Conservation (phyloP, 30 jellyfish, hydroid and myxozoan species). For the Phacellophora camtschatica region DNA sequence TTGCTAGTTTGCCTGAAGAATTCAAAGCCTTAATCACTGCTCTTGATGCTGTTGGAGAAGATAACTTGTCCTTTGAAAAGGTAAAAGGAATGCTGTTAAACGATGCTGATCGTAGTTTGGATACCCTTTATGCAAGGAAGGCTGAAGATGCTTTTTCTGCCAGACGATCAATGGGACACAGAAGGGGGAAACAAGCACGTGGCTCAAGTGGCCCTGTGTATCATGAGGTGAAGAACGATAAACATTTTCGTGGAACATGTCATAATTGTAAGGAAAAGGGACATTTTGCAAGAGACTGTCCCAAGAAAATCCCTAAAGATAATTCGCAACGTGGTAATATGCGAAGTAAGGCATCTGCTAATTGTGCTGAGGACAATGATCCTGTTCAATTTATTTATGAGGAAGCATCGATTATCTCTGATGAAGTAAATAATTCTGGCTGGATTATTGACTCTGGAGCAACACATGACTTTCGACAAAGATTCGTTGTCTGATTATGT, state of each 20-base stretch:
- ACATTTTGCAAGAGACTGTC: constrained; percentile 45
- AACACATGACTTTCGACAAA: constrained; percentile 45
- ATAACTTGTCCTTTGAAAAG: not conserved
- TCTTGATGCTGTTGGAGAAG: not conserved
- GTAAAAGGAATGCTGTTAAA: not conserved
- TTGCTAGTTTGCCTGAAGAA: too few species aligned
- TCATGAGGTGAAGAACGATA: too few species aligned
- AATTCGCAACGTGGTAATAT: not conserved
- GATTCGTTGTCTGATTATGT: constrained; percentile 33
- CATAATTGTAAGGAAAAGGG: constrained; percentile 31
- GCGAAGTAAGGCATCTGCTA: constrained; percentile 11
- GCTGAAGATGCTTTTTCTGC: too few species aligned
- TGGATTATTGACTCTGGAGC: constrained; percentile 59
- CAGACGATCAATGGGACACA: too few species aligned
- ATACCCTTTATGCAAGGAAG: too few species aligned
- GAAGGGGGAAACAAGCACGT: too few species aligned
- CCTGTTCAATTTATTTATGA: not conserved
- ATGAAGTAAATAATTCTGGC: constrained; percentile 15
- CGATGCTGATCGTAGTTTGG: not conserved
- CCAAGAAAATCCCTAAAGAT: not conserved
- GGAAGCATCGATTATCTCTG: constrained; percentile 26
- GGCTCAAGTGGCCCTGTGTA: too few species aligned
- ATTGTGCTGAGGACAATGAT: constrained; percentile 25
- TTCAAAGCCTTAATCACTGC: too few species aligned
- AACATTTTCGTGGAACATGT: constrained; percentile 9